These are phyloP conservation scores for Cynoglossus semilaevis DNA, from an alignment of 2,113 vertebrate species.

Conservation along the genomic window DNA sequence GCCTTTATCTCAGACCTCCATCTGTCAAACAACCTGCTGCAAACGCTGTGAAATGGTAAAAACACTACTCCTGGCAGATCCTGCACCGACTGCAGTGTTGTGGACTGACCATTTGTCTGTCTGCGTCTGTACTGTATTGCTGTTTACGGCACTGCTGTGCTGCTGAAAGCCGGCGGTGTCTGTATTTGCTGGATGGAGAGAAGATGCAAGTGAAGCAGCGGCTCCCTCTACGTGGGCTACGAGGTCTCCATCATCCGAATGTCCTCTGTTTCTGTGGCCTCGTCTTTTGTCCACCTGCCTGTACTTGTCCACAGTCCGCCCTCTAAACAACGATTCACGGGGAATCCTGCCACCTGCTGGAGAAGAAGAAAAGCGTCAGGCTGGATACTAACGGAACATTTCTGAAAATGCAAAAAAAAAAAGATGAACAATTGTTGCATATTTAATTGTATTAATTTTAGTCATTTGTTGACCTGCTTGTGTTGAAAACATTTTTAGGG, in stretches of 20 bases:
- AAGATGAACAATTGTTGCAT: neutral
- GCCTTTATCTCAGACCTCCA: too few species aligned
- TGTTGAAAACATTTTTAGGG: too few species aligned
- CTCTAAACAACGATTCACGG: constrained; percentile 79
- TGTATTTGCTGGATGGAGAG: constrained; percentile 16
- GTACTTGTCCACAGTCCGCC: constrained; percentile 78
- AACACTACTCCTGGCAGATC: constrained; percentile 13
- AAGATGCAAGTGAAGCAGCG: constrained; percentile 19
- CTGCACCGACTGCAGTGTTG: neutral
- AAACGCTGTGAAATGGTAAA: neutral
- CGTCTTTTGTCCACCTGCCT: constrained; percentile 82
- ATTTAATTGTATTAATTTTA: too few species aligned
- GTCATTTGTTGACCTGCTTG: too few species aligned
- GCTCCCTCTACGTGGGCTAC: constrained; percentile 59
- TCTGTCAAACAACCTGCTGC: too few species aligned
- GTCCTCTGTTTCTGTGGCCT: constrained; percentile 84
- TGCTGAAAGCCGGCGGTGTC: constrained; percentile 1
- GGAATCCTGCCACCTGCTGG: constrained; percentile 82
- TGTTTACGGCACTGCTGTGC: neutral
- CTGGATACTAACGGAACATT: neutral
- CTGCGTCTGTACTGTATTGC: neutral
- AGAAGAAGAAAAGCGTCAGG: constrained; percentile 8
- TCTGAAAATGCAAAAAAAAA: neutral
- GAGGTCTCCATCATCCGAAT: constrained; percentile 93
- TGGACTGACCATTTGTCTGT: neutral